A percentile compares a stretch with the other conserved stretches of the same genome.
Evolutionary conservation across 2,888 invertebrate genomes (phyloP).

Genomic region (Metacarcinus magister): DNA sequence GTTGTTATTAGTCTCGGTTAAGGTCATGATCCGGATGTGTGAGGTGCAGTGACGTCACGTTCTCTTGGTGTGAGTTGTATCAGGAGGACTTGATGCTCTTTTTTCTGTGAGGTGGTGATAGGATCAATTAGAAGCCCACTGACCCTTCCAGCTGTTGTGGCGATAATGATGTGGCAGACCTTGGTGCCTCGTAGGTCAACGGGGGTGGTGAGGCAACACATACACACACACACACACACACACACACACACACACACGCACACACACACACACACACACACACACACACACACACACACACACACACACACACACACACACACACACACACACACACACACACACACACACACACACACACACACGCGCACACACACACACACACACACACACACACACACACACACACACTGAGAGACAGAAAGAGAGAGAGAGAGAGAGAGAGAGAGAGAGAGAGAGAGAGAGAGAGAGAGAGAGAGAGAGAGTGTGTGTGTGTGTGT

Average conservation of each 20-base stretch:
- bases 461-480: too few relatives aligned
- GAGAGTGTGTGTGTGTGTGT: slow-evolving; percentile 31
- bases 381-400: too few relatives aligned
- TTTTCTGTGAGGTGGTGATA: not conserved
- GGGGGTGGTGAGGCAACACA: not conserved
- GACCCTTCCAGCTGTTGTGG: not conserved
- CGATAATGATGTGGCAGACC: not conserved
- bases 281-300: too few relatives aligned
- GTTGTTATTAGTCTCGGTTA: not conserved
- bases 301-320: too few relatives aligned
- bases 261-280: not conserved
- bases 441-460: too few relatives aligned
- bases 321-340: too few relatives aligned
- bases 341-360: too few relatives aligned
- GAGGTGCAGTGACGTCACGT: not conserved
- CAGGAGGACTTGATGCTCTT: not conserved
- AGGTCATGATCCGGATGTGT: not conserved
- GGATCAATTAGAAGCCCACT: not conserved
- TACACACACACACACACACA: slow-evolving; percentile 28
- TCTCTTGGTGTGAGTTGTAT: not conserved
- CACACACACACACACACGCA: not conserved
- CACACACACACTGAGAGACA: too few relatives aligned
- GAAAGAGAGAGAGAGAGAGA: too few relatives aligned
- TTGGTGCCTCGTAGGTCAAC: not conserved
- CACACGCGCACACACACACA: too few relatives aligned